Evolutionary conservation across 2,113 vertebrate genomes (phyloP).

Genomic region (Prinia subflava): DNA sequence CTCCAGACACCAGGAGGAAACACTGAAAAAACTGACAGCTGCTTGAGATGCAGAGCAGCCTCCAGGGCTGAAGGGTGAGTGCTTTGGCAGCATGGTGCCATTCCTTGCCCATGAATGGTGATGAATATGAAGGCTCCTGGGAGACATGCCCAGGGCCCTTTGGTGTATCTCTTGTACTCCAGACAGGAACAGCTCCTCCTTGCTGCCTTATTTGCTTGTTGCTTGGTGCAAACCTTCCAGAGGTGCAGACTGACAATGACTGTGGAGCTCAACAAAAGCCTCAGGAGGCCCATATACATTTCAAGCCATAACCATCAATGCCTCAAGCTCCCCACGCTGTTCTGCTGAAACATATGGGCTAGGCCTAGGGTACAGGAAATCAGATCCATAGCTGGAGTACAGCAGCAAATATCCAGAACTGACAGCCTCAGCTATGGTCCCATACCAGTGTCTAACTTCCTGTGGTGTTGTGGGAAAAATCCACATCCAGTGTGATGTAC

Average conservation of each 20-base stretch:
- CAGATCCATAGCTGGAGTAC: neutral
- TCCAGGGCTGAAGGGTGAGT: neutral
- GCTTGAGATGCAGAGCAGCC: neutral
- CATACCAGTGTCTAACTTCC: neutral
- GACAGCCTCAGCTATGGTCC: neutral
- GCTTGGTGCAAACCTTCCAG: neutral
- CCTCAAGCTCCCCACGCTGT: neutral
- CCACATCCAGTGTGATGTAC: neutral
- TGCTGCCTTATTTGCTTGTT: neutral
- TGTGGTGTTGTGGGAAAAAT: neutral
- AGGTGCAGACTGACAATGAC: neutral
- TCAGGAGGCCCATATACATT: neutral
- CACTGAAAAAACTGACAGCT: neutral
- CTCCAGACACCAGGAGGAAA: neutral
- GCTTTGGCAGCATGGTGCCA: accelerated
- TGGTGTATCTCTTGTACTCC: neutral
- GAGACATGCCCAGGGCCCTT: neutral
- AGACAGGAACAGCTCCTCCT: neutral
- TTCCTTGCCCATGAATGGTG: neutral
- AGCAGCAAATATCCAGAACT: neutral
- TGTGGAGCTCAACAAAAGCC: neutral
- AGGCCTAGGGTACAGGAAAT: neutral
- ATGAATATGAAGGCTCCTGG: neutral
- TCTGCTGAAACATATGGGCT: neutral
- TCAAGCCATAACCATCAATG: accelerated